Percentiles rank a stretch among this genome's conserved stretches.
Evolutionary conservation across 1,140 invertebrate genomes (phyloP).

Genomic region (Heliothis virescens): DNA sequence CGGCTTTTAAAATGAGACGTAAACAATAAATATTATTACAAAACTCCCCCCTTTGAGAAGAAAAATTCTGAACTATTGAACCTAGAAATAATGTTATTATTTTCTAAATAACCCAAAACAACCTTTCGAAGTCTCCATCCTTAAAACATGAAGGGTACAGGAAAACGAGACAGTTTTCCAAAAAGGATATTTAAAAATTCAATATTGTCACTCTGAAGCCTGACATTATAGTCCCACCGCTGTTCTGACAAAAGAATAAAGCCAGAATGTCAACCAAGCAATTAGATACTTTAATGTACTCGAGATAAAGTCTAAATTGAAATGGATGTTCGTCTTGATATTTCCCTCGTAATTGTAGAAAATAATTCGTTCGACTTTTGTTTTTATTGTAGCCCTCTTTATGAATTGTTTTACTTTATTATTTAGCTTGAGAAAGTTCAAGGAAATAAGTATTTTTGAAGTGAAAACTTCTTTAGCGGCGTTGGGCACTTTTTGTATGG

Average conservation of each 20-base stretch:
- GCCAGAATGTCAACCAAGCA: background rate
- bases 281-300: background rate
- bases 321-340: background rate
- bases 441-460: background rate
- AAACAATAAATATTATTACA: too few species aligned
- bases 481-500: too few species aligned
- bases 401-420: background rate
- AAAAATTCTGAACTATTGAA: too few species aligned
- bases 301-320: background rate
- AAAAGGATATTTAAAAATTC: slow-evolving; percentile 4
- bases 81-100: too few species aligned
- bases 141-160: too few species aligned
- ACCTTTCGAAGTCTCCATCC: too few species aligned
- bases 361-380: background rate
- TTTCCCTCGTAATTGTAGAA: background rate
- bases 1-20: too few species aligned
- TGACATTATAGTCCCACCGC: slow-evolving; percentile 21
- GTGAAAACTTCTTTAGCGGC: too few species aligned
- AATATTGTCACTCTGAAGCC: slow-evolving; percentile 23
- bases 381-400: slow-evolving; percentile 4
- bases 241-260: slow-evolving; percentile 17
- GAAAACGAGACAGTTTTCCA: too few species aligned
- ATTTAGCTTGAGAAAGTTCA: background rate
- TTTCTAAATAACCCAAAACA: too few species aligned
- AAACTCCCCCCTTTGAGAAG: too few species aligned